phyloP scores from a whole-genome alignment of 1,140 invertebrate genomes.

The Atta colombica region DNA sequence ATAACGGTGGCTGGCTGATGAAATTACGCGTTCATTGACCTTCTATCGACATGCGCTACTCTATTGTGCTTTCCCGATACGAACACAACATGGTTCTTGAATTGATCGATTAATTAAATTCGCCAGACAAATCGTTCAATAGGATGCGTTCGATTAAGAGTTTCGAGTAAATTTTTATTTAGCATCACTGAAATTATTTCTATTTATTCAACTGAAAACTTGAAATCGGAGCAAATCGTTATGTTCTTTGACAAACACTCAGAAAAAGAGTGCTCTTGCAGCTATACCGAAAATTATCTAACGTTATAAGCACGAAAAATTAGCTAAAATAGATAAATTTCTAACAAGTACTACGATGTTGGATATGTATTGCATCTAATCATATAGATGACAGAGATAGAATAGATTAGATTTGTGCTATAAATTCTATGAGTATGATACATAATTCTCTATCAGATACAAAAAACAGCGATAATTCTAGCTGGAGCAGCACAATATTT shows the following conservation, averaged over 20 bases:
- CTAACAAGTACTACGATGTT: no score
- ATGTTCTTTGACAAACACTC: not conserved
- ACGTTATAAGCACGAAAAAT: no score
- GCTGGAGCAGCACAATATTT: no score
- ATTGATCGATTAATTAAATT: slow-evolving; percentile 61
- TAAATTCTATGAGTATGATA: no score
- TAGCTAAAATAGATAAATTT: no score
- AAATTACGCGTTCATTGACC: slow-evolving; percentile 62
- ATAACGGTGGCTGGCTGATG: slow-evolving; percentile 48
- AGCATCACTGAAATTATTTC: not conserved
- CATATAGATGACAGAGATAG: no score
- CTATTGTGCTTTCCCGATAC: slow-evolving; percentile 60
- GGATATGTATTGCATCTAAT: no score
- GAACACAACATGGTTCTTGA: slow-evolving; percentile 61
- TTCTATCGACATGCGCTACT: slow-evolving; percentile 51
- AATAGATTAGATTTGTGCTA: no score
- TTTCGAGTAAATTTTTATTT: slow-evolving; percentile 3
- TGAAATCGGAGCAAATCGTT: not conserved
- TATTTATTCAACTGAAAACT: not conserved
- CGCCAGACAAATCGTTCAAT: slow-evolving; percentile 11
- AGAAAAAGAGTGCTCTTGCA: no score
- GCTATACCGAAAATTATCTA: no score
- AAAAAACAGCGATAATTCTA: no score
- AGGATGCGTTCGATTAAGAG: slow-evolving; percentile 14
- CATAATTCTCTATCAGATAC: no score